These are phyloP conservation scores for Eupithecia vulgata DNA, from an alignment of 2,888 invertebrate species.

Conservation along the genomic window DNA sequence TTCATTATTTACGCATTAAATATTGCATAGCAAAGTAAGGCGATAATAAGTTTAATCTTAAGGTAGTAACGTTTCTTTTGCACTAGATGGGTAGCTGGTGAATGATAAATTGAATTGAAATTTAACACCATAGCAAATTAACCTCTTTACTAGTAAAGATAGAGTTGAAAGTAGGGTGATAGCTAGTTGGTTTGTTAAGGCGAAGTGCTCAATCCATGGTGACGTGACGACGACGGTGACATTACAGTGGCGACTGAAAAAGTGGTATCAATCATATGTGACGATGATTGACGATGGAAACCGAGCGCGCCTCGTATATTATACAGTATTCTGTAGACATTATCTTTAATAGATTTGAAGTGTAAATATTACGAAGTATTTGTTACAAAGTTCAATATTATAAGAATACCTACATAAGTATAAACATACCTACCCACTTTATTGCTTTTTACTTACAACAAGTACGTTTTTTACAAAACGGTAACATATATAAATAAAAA, in stretches of 20 bases:
- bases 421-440: too few relatives aligned
- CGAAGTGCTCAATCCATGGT: conserved; percentile 58
- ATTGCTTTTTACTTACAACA: too few relatives aligned
- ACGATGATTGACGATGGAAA: conserved; percentile 68
- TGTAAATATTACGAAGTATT: not conserved
- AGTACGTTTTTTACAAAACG: not conserved
- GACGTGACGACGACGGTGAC: conserved; percentile 45
- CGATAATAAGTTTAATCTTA: conserved; percentile 24
- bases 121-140: conserved; percentile 1
- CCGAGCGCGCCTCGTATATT: conserved; percentile 45
- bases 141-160: not conserved
- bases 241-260: conserved; percentile 63
- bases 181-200: conserved; percentile 50
- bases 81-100: conserved; percentile 14
- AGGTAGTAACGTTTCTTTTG: conserved; percentile 23
- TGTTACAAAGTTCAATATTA: not conserved
- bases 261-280: conserved; percentile 78
- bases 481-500: not conserved
- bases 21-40: not conserved
- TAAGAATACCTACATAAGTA: not conserved
- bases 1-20: not conserved
- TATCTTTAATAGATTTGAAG: conserved; percentile 31
- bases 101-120: conserved; percentile 38
- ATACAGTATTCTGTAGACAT: conserved; percentile 38
- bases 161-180: conserved; percentile 25